phyloP scores from a whole-genome alignment of 2,888 invertebrate genomes.

The Seira musarum region DNA sequence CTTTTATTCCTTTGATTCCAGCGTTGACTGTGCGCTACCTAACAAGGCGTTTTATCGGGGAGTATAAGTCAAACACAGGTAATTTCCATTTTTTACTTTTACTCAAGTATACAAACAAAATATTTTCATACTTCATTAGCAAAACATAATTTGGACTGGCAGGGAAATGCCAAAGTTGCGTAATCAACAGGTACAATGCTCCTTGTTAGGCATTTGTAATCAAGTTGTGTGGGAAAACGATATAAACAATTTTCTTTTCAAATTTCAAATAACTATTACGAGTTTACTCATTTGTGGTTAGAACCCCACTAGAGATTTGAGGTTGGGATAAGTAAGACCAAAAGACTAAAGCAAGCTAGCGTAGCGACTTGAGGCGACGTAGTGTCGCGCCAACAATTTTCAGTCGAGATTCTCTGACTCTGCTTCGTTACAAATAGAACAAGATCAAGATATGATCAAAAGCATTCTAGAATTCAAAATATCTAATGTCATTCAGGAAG shows the following conservation, averaged over 20 bases:
- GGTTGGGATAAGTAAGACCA: too few species aligned
- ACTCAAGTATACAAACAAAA: background rate
- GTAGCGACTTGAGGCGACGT: constrained; percentile 53
- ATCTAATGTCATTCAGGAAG: background rate
- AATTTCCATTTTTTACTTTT: constrained; percentile 70
- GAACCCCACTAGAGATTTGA: background rate
- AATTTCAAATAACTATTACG: background rate
- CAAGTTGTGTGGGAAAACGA: too few species aligned
- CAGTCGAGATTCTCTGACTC: background rate
- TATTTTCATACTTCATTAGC: background rate
- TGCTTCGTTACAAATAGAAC: too few species aligned
- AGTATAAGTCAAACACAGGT: constrained; percentile 87
- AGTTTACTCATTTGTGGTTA: background rate
- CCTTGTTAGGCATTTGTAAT: too few species aligned
- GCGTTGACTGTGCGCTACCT: constrained; percentile 85
- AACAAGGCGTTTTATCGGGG: constrained; percentile 84
- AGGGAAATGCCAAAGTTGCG: too few species aligned
- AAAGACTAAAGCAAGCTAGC: constrained; percentile 19
- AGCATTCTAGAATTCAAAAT: too few species aligned
- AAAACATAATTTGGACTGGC: too few species aligned
- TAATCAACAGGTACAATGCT: too few species aligned
- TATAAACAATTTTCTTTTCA: too few species aligned
- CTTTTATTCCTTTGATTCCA: constrained; percentile 75
- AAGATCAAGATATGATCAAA: too few species aligned
- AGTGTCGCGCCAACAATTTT: constrained; percentile 62